Percentiles rank a stretch among this genome's conserved stretches.
These are phyloP conservation scores for Thalassoma bifasciatum DNA, from an alignment of 2,113 vertebrate species.

Conservation along the genomic window DNA sequence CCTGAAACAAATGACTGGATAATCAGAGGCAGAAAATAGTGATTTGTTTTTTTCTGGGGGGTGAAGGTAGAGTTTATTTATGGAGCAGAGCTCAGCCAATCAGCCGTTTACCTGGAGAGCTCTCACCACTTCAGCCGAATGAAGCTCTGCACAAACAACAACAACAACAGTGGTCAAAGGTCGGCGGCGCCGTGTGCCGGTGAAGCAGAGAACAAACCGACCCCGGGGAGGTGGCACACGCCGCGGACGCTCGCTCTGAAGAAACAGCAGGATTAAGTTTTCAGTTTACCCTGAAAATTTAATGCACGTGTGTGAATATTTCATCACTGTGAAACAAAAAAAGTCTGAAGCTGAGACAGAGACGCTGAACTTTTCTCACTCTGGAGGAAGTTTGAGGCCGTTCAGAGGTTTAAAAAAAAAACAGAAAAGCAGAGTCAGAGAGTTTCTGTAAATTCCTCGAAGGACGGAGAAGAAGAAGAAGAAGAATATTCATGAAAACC, in stretches of 20 bases:
- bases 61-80: background rate
- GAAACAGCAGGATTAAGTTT: background rate
- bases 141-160: background rate
- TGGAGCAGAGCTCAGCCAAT: slow-evolving; percentile 2
- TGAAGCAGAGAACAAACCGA: background rate
- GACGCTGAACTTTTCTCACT: background rate
- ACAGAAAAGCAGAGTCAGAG: background rate
- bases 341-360: background rate
- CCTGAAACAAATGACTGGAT: slow-evolving; percentile 20
- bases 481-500: background rate
- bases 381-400: background rate
- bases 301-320: background rate
- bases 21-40: slow-evolving; percentile 5
- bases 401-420: too few species aligned
- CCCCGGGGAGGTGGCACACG: too few species aligned
- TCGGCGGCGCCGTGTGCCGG: too few species aligned
- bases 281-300: background rate
- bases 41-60: slow-evolving; percentile 38
- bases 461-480: background rate
- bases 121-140: background rate
- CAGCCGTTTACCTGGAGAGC: background rate
- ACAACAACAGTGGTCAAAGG: background rate
- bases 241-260: background rate
- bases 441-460: slow-evolving; percentile 23
- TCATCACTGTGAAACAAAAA: background rate